phyloP scores from a whole-genome alignment of 2,888 invertebrate species.

The Lepidocyrtoides sp. region DNA sequence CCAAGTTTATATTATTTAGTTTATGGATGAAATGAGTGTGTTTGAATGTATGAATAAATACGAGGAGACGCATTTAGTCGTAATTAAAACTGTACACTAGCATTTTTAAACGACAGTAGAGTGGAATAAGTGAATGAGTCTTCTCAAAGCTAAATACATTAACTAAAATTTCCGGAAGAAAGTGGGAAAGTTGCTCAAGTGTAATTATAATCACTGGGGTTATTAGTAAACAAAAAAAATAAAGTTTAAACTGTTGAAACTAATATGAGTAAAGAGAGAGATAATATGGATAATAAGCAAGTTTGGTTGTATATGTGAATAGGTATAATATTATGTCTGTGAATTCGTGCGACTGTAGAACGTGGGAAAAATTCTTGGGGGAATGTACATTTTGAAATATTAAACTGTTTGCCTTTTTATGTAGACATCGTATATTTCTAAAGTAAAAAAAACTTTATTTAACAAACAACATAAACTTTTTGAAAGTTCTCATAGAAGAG shows the following conservation, averaged over 20 bases:
- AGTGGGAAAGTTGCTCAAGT: conserved; percentile 53
- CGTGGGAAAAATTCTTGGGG: conserved; percentile 1
- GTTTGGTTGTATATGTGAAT: too few species aligned
- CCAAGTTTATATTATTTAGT: neutral
- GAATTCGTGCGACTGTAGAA: neutral
- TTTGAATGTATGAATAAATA: neutral
- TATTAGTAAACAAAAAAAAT: conserved; percentile 65
- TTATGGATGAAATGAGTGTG: neutral
- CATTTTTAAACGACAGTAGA: neutral
- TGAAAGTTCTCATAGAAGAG: too few species aligned
- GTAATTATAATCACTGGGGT: conserved; percentile 53
- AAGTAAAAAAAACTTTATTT: too few species aligned
- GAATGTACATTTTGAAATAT: neutral
- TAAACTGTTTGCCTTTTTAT: too few species aligned
- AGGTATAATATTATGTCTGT: neutral
- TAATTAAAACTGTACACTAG: conserved; percentile 57
- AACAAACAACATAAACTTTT: too few species aligned
- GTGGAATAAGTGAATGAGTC: neutral
- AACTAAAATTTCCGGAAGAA: conserved; percentile 18
- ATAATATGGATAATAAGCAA: neutral
- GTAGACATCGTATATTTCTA: too few species aligned
- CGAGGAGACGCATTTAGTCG: conserved; percentile 37
- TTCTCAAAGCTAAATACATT: neutral
- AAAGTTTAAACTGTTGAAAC: conserved; percentile 49
- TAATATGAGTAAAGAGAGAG: neutral